Evolutionary conservation across 1,140 invertebrate species (phyloP), one percentile per base, ranked within the genome.

Genomic region (Rhopalosiphum padi): DNA sequence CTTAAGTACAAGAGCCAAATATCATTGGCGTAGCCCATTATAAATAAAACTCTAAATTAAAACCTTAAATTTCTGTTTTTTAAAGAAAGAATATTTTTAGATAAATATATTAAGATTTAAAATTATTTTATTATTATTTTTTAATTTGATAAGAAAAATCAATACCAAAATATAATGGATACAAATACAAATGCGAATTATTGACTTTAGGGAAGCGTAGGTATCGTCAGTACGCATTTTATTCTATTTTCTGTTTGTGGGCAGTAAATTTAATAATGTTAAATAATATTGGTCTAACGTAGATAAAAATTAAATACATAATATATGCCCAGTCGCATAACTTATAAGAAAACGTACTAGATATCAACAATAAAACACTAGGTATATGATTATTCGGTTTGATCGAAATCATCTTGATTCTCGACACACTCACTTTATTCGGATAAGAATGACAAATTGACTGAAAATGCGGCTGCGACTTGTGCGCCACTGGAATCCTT

Each of bases 401-500:
- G 60, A 30, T n/a, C 0, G n/a, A 77, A n/a, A n/a, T n/a, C n/a
- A 5, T 77, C 60, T 77, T n/a, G 15, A 77, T n/a, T 77, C 30
- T 77, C 15, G 15, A 77, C 30, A 77, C 37, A 55, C 88, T 90
- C 37, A 85, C 46, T 93, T 35, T 43, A 93, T 25, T 93, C 91
- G 9, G 91, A 93, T 25, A 85, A 43, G 11, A 41, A 30, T 23
- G 91, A 51, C 48, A 93, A 48, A 37, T 93, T 93, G 35, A 93
- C 91, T 4, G 91, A 93, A 43, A 93, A 93, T 6, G 91, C 91
- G 94, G 98, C 97, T 83, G 97, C 96, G 55, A 97, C 96, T 89
- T 97, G 96, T 95, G 98, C 98, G 93, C 97, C 97, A 95, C 98
- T 98, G 94, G 97, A 97, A 94, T 97, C 97, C 53, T 97, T 97